These are phyloP conservation scores for Ibycter americanus DNA, from an alignment of 2,797 vertebrate species.

Conservation along the genomic window DNA sequence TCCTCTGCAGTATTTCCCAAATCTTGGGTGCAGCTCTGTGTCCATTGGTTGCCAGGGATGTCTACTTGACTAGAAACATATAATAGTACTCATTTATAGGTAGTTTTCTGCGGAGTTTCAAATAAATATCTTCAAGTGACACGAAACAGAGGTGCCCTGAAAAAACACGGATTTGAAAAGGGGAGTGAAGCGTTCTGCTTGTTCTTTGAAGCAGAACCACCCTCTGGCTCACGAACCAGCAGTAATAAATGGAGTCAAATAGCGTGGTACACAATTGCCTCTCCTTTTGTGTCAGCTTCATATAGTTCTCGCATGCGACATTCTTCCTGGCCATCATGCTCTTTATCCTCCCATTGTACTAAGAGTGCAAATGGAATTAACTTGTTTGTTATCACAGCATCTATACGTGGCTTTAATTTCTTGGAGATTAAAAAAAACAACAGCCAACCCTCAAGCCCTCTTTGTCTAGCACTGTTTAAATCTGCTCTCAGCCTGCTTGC, in stretches of 20 bases:
- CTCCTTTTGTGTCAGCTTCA: conserved; percentile 32
- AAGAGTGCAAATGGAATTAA: conserved; percentile 19
- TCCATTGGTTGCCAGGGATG: background rate
- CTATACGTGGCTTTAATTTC: background rate
- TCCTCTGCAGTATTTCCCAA: background rate
- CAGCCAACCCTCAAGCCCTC: background rate
- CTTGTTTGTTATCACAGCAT: conserved; percentile 21
- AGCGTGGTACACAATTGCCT: background rate
- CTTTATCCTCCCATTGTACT: conserved; percentile 10
- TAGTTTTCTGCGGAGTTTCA: background rate
- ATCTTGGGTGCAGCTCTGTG: background rate
- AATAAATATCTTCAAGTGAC: background rate
- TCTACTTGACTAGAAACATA: background rate
- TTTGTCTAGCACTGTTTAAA: background rate
- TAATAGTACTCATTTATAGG: background rate
- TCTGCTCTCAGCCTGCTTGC: conserved; percentile 29
- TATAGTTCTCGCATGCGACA: background rate
- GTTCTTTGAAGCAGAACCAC: conserved; percentile 48
- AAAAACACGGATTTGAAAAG: background rate
- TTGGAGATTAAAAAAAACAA: background rate
- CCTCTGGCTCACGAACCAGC: background rate
- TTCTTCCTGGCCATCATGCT: conserved; percentile 8
- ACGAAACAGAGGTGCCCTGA: background rate
- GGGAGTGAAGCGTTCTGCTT: background rate
- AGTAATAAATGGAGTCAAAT: background rate